Base-by-base conservation (phyloP, 2,797 vertebrate species). In the Acanthiza pusilla region DNA sequence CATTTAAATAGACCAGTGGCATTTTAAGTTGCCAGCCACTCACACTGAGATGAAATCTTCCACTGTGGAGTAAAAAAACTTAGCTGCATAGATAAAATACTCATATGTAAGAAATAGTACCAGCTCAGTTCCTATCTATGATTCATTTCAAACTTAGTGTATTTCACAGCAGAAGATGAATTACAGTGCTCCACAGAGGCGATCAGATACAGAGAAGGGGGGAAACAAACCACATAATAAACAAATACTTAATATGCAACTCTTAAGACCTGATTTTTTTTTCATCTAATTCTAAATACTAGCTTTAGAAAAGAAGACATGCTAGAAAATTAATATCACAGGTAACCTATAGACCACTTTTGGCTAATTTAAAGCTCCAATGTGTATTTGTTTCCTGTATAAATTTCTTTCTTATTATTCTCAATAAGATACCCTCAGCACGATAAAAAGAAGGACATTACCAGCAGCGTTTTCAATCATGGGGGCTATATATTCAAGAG, bases 391-490 rank as follows among this genome's bases (percentile, higher is more conserved):
- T 97, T 97, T 98, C 98, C 97, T 97, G 96, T 97, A 98, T 97
- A 98, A 98, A 98, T 98, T 98, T 98, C 97, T 98, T 97, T 97
- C 96, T 98, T 98, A 98, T 98, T 98, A 98, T 97, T 98, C 97
- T 97, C 93, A 97, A 97, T 94, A 97, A 98, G 97, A 95, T 85
- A 97, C 54, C 92, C 89, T 95, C 68, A 85, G 93, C 82, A 95
- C 71, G 85, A 93, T 96, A 97, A 97, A 97, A 96, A 97, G 97
- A 97, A 98, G 97, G 97, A 97, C 98, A 98, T 98, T 98, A 98
- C 98, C 88, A 98, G 98, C 98, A 98, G 98, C 96, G 96, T 98
- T 99, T 99, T 98, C 98, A 98, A 98, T 98, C 98, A 98, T 95
- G 96, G 96, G 93, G 96, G 97, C 98, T 98, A 99, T 98, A 98